Evolutionary conservation across 2,888 invertebrate genomes (phyloP).

Genomic region (Diarsia mendica): DNA sequence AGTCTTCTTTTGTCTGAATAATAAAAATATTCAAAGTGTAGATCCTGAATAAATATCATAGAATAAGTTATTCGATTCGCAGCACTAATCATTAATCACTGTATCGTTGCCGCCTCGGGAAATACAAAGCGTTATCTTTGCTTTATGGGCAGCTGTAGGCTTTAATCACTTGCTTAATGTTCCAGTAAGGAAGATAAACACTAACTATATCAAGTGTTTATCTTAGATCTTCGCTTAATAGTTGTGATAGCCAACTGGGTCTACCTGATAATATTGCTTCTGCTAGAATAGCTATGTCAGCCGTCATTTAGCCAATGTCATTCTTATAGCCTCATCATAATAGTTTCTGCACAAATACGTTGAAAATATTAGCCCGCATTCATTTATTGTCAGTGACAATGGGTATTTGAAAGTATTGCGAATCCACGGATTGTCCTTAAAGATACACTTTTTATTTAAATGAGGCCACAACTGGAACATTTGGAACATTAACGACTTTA

Average conservation of each 20-base stretch:
- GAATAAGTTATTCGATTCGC: conserved; percentile 35
- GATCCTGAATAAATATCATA: conserved; percentile 40
- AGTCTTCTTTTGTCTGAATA: conserved; percentile 10
- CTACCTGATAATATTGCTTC: background rate
- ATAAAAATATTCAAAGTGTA: conserved; percentile 32
- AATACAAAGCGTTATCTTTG: conserved; percentile 43
- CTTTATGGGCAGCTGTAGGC: conserved; percentile 35
- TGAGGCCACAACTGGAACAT: conserved; percentile 26
- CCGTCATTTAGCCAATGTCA: background rate
- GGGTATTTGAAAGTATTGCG: background rate
- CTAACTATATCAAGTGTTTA: conserved; percentile 36
- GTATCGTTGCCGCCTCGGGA: conserved; percentile 27
- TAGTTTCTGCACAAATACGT: background rate
- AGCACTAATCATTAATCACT: conserved; percentile 40
- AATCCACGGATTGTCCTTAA: conserved; percentile 7
- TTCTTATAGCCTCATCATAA: background rate
- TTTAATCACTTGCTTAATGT: conserved; percentile 58
- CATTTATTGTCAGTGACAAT: background rate
- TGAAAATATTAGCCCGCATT: background rate
- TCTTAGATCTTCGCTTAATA: conserved; percentile 24
- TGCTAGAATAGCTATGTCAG: background rate
- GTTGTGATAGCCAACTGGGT: background rate
- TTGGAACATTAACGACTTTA: conserved; percentile 47
- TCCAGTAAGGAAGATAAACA: conserved; percentile 41
- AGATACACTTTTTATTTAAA: conserved; percentile 6